Base-by-base conservation (phyloP, 2,113 vertebrate species). In the Theristicus caerulescens region DNA sequence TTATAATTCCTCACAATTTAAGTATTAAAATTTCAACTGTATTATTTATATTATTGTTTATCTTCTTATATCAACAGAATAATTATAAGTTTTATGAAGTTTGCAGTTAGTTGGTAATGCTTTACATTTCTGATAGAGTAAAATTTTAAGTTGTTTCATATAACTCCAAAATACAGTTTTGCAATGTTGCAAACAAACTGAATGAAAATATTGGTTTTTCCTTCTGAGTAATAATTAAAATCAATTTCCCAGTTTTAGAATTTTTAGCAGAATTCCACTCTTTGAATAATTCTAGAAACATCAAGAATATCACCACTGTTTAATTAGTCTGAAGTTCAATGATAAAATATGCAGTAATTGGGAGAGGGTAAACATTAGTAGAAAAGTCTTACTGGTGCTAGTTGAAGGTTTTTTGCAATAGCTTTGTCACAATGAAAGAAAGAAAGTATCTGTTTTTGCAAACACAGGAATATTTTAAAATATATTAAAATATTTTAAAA, bases 351-450 rank as follows among this genome's bases (percentile, higher is more conserved):
- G 6, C 27, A 77, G 27, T 34, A 54, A 27, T 13, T 31, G 9
- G 3, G 14, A 31, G 0, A 13, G 18, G 3, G 0, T 22, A 42
- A 27, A 54, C 7, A 16, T 15, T 46, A 26, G 19, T 29, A 47
- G 9, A 62, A 80, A 54, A 73, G 8, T 4, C 34, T 49, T 83
- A 26, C 18, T 46, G 29, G 6, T 3, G 2, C 6, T 42, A 55
- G 27, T 8, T 54, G 13, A 90, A 94, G 12, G 3, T 10, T 59
- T 91, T 55, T 59, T 4, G 0, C 11, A 65, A n/a, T 40, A n/a
- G 2, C 4, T 85, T 69, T 73, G n/a, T 44, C 32, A 46, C 4
- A 90, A 29, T 7, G 4, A 62, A 92, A 62, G 13, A 52, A 38
- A 40, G 5, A 71, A 40, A 31, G 2, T 44, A 55, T 26, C 14